Evolutionary conservation across 2,888 invertebrate genomes (phyloP), one percentile per base, ranked within the genome.

Genomic region (Tetropium fuscum): DNA sequence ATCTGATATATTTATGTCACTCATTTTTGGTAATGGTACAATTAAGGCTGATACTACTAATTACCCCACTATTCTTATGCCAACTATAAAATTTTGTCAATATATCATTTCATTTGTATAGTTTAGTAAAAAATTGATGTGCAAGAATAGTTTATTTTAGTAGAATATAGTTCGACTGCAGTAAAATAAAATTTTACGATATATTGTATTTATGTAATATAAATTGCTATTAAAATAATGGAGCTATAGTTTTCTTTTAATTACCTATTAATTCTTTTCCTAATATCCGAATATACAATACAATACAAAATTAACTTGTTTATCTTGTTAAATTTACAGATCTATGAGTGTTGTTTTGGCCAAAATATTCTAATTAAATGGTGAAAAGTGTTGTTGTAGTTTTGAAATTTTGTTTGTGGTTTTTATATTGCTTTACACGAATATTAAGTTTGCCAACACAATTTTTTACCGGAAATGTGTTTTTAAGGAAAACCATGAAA

Each of bases 11-110:
- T 18, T 7, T 40, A 40, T 20, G 10, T 38, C 8, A 20, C 15
- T 51, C 11, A 19, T 38, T 54, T 43, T 18, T 49, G 40, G 53
- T 60, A 45, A 53, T 44, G 48, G 47, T 41, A 57, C 36, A 22
- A 38, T 40, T 45, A 60, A 63, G 63, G 63, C 62, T 62, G 58
- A 55, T 55, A 53, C 10, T 53, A 51, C 22, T 51, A 53, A 44
- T 53, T 11, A 48, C 48, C 11, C 25, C 25, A 36, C 16, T 36
- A 48, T 13, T 44, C 8, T 49, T 19, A 20, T 30, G 25, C 22
- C 20, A 48, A 11, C 25, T 15, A 22, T 13, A 36, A 25, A 36
- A 10, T 27, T 44, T 44, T 36, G 22, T 18, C 11, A 36, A 15
- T 48, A 32, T 47, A 47, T 48, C 25, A 25, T 38, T 36, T 32